These are phyloP conservation scores for Selenia dentaria DNA, from an alignment of 2,888 invertebrate genomes.

Conservation along the genomic window DNA sequence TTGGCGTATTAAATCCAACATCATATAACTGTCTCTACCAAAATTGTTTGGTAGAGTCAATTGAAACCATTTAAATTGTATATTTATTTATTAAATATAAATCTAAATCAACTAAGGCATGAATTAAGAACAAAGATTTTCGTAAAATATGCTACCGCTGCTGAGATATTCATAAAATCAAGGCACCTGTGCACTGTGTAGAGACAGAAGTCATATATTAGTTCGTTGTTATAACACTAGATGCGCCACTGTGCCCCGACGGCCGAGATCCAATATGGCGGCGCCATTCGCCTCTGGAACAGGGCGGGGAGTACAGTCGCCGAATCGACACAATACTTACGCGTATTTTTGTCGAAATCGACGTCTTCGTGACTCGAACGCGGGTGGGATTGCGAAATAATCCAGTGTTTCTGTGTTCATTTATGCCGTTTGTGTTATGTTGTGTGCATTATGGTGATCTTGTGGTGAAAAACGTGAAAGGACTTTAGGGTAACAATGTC, in stretches of 20 bases:
- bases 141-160: no score
- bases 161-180: slow-evolving; percentile 4
- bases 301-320: slow-evolving; percentile 83
- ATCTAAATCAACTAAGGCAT: no score
- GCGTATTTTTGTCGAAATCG: slow-evolving; percentile 79
- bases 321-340: slow-evolving; percentile 79
- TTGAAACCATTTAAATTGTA: neutral
- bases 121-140: no score
- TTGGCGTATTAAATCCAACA: slow-evolving; percentile 26
- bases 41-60: neutral
- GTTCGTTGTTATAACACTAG: slow-evolving; percentile 62
- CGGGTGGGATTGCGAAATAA: slow-evolving; percentile 78
- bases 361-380: slow-evolving; percentile 78
- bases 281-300: slow-evolving; percentile 80
- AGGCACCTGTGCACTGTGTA: slow-evolving; percentile 13
- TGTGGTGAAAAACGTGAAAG: slow-evolving; percentile 80
- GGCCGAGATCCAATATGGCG: slow-evolving; percentile 80
- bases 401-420: slow-evolving; percentile 76
- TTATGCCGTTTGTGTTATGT: slow-evolving; percentile 73
- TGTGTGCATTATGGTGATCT: slow-evolving; percentile 71
- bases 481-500: slow-evolving; percentile 83
- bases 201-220: slow-evolving; percentile 34
- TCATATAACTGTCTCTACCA: neutral
- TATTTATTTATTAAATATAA: no score
- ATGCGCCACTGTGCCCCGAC: slow-evolving; percentile 60